Percentiles rank a stretch among this genome's conserved stretches.
phyloP scores from a whole-genome alignment of 2,888 invertebrate species.

The Gastrophysa polygoni region DNA sequence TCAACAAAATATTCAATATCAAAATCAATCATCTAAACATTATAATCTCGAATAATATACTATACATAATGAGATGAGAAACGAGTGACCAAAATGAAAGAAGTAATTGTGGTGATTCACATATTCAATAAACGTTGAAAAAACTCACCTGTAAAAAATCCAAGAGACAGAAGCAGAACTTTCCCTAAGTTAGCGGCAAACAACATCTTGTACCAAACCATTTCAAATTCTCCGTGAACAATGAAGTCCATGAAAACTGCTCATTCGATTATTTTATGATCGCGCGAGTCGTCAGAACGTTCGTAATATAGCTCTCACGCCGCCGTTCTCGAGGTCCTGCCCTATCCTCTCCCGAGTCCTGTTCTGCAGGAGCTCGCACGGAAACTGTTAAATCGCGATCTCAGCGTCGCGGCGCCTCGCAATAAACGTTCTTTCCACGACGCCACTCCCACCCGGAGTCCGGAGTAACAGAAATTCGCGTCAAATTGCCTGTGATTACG shows the following conservation, averaged over 20 bases:
- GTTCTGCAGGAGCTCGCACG: constrained; percentile 6
- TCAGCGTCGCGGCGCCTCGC: constrained; percentile 9
- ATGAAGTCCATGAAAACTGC: too few species aligned
- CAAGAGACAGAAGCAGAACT: neutral
- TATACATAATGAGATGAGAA: too few species aligned
- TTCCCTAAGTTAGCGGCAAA: neutral
- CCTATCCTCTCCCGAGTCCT: neutral
- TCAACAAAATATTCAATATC: too few species aligned
- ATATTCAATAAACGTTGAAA: too few species aligned
- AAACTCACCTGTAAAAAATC: neutral
- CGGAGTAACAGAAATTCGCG: neutral
- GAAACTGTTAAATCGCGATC: constrained; percentile 13
- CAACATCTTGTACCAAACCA: neutral
- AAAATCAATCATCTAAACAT: too few species aligned
- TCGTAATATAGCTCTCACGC: too few species aligned
- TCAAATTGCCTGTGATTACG: neutral
- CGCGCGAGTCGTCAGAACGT: too few species aligned
- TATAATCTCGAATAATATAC: too few species aligned
- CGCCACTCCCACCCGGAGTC: neutral
- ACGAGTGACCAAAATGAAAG: too few species aligned
- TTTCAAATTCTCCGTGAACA: neutral
- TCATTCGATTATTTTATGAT: too few species aligned
- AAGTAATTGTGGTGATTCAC: too few species aligned
- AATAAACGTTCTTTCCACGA: neutral
- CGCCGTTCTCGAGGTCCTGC: too few species aligned